A percentile compares a stretch with the other conserved stretches of the same genome.
These are phyloP conservation scores for Pseudomyrmex gracilis DNA, from an alignment of 1,140 invertebrate genomes.

Conservation along the genomic window DNA sequence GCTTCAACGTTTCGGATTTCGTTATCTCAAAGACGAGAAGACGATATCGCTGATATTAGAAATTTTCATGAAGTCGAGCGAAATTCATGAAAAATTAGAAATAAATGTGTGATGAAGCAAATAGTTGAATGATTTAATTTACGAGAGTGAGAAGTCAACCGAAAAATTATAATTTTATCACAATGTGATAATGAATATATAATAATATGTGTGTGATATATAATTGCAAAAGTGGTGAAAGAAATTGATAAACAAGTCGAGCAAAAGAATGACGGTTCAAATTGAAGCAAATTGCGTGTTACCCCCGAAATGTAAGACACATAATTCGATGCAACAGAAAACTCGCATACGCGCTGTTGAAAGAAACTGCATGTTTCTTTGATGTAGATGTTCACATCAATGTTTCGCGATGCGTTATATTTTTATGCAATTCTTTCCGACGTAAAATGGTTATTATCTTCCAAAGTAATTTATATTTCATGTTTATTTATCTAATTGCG, in stretches of 20 bases:
- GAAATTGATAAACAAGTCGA: neutral
- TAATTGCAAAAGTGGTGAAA: too few relatives aligned
- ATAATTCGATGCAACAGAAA: neutral
- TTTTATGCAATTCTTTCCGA: conserved; percentile 35
- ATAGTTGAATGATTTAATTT: neutral
- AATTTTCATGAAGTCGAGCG: conserved; percentile 48
- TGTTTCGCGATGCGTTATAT: conserved; percentile 19
- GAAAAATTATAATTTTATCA: too few relatives aligned
- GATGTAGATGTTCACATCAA: neutral
- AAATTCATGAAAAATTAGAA: neutral
- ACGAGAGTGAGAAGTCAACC: neutral
- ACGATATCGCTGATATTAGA: conserved; percentile 28
- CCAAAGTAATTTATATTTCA: conserved; percentile 21
- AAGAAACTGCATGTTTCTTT: conserved; percentile 2
- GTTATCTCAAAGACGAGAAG: conserved; percentile 2
- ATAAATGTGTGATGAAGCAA: neutral
- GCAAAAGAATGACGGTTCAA: neutral
- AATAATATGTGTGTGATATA: neutral
- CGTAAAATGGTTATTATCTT: conserved; percentile 44
- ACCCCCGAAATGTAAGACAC: neutral
- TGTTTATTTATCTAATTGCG: conserved; percentile 37
- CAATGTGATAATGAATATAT: neutral
- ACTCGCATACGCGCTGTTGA: neutral
- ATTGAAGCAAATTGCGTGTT: neutral
- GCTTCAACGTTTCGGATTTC: conserved; percentile 11